phyloP scores from a whole-genome alignment of 1,140 invertebrate genomes.

The Gonatopus flavifemur region DNA sequence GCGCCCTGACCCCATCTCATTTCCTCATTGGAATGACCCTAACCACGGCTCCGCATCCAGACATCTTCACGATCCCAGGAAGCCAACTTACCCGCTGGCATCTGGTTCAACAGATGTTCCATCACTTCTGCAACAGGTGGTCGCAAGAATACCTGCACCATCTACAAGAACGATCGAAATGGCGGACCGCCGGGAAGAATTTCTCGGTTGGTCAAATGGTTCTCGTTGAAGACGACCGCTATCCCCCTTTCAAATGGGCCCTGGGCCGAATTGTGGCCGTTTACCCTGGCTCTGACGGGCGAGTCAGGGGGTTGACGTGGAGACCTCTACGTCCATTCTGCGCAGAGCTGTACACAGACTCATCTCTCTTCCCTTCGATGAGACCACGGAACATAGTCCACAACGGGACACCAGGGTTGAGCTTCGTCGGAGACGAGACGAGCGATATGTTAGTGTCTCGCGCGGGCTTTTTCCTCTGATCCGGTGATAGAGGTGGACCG shows the following conservation, averaged over 20 bases:
- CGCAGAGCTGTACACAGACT: no score
- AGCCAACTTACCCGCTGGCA: constrained; percentile 26
- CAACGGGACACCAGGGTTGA: no score
- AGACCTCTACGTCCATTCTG: no score
- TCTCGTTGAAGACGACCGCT: constrained; percentile 22
- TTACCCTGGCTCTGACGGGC: constrained; percentile 23
- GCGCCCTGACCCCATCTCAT: constrained; percentile 19
- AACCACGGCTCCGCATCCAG: background rate
- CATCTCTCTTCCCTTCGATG: no score
- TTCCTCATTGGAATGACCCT: constrained; percentile 22
- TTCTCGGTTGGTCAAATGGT: constrained; percentile 17
- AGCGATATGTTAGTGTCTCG: no score
- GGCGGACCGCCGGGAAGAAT: constrained; percentile 11
- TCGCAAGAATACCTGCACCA: constrained; percentile 26
- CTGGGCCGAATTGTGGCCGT: constrained; percentile 26
- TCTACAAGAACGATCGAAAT: constrained; percentile 29
- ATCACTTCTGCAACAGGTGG: constrained; percentile 36
- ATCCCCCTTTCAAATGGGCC: constrained; percentile 27
- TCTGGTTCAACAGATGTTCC: constrained; percentile 19
- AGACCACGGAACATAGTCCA: no score
- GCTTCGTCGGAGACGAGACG: no score
- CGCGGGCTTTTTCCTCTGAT: no score
- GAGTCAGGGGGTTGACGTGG: constrained; percentile 21
- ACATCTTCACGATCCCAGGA: background rate
- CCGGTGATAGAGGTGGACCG: no score